Evolutionary conservation across 2,797 vertebrate species (phyloP), one percentile per base, ranked within the genome.

Genomic region (Gymnopithys bicolor): DNA sequence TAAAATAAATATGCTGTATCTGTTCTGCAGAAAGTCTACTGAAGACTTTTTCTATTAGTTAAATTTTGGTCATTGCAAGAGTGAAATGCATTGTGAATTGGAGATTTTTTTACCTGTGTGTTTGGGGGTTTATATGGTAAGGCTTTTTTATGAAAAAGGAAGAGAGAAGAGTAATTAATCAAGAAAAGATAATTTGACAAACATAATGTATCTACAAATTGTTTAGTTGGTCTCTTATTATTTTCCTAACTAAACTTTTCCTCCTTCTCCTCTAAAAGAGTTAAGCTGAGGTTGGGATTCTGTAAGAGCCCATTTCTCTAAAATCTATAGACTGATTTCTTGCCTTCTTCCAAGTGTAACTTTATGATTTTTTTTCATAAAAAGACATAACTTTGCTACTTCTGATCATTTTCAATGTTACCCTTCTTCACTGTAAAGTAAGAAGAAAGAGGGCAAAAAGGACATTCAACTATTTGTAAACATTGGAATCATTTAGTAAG

Each of bases 81-180:
- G 5, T 77, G 37, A 84, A 56, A 87, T 10, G 2, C 0, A 2
- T 33, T 67, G 12, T 56, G 15, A 33, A 11, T 13, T 63, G 16
- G 13, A 4, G 0, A 30, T 12, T 59, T 39, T 71, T 60, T 43
- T 0, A 13, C 4, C 46, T 58, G 3, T 5, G 51, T 58, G 1
- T 64, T 60, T 13, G 6, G 3, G 4, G 2, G 2, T 35, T 81
- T 73, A 9, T 55, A 9, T 66, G 11, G 6, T 15, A 77, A 85
- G 12, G 13, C 3, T 41, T 85, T 55, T 21, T 2, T 24, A 84
- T 11, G 23, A 64, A 83, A 46, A 66, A 25, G 4, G 39, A 85
- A 58, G 37, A 74, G 3, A 82, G 19, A 7, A 2, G 4, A 53
- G 19, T 39, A 59, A 74, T 67, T 80, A 37, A 33, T 64, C 24